Evolutionary conservation across 2,113 vertebrate genomes (phyloP).

Genomic region (Xiphophorus hellerii): DNA sequence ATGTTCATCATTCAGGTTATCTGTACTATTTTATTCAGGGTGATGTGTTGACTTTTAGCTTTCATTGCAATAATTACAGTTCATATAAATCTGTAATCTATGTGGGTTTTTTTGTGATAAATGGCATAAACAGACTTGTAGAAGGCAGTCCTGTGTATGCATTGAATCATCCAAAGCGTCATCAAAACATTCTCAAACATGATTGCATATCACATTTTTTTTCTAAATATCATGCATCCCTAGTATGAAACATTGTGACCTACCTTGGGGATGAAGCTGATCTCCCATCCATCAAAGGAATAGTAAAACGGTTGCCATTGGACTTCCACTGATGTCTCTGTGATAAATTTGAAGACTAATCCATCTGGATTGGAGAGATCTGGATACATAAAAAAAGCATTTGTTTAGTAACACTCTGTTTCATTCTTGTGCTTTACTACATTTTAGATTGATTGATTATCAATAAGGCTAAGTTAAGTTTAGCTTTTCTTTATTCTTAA

Average conservation of each 20-base stretch:
- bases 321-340: constrained; percentile 94
- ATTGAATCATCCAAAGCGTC: too few species aligned
- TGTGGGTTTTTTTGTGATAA: too few species aligned
- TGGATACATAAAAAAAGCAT: constrained; percentile 74
- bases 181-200: too few species aligned
- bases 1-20: too few species aligned
- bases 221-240: not conserved
- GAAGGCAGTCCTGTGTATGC: too few species aligned
- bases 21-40: too few species aligned
- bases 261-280: constrained; percentile 99
- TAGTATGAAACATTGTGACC: constrained; percentile 6
- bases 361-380: constrained; percentile 92
- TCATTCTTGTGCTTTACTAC: constrained; percentile 63
- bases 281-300: constrained; percentile 96
- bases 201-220: not conserved
- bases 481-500: too few species aligned
- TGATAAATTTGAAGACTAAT: constrained; percentile 94
- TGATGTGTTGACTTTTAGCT: too few species aligned
- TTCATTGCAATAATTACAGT: too few species aligned
- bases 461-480: not conserved
- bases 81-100: too few species aligned
- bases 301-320: constrained; percentile 95
- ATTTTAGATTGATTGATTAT: not conserved
- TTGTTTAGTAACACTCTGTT: constrained; percentile 13
- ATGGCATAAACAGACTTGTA: too few species aligned